Evolutionary conservation across 35 echinoderm and acorn worm genomes (phyloP), one percentile per base, ranked within the genome.

Genomic region (Ptychodera flava): DNA sequence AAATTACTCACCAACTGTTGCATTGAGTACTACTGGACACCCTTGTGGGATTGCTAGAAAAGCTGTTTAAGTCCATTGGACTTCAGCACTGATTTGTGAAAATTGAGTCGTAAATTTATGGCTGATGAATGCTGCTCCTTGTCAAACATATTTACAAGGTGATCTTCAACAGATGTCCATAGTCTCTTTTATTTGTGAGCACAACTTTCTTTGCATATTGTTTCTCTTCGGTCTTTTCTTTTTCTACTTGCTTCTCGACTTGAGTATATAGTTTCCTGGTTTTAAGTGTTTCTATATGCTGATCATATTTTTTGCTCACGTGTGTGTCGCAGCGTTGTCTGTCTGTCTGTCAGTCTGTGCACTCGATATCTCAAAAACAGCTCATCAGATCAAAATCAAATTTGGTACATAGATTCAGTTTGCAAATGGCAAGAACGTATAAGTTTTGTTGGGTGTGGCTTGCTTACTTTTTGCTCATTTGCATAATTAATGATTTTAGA

Each of bases 191-290:
- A 1, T 15, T 34, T 16, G 35, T 81, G 1, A 34, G 31, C 14
- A 34, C 35, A 14, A 81, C 80, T 10, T 34, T 31, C 28, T 31
- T 28, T 10, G 35, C 28, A 1, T 31, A 34, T 32, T 81, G 80
- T 15, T 81, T 81, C 28, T 34, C 35, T 81, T 81, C 31, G 33
- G 33, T 81, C n/a, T 79, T 81, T 32, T 81, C n/a, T 34, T 81
- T 81, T 81, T 81, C n/a, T 31, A 28, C 28, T 32, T 81, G 33
- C 35, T 81, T 81, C 28, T 1, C 28, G 33, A 34, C 31, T 81
- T 31, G 15, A 32, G 35, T 14, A 0, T 15, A 1, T 34, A 31
- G 35, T 81, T 34, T 15, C 31, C 35, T 34, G 33, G 80, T 64
- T 77, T 77, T 77, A 15, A 81, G 33, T 81, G 15, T 81, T 81